A percentile compares a stretch with the other conserved stretches of the same genome.
Conservation (phyloP, 2,888 invertebrate species). For the Deroplatys truncata region DNA sequence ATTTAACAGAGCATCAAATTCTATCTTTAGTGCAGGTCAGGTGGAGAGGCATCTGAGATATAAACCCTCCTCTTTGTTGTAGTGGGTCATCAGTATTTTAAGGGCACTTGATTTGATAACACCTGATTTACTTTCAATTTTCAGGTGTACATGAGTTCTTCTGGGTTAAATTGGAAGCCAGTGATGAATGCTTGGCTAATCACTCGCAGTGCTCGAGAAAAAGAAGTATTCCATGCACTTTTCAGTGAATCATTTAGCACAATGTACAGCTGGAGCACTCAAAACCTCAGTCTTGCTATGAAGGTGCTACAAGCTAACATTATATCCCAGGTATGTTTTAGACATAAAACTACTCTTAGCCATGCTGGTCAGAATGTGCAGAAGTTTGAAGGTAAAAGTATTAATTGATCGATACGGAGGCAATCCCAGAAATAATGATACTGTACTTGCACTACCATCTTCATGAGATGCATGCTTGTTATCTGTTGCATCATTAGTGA, state of each 20-base stretch:
- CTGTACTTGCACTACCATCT: too few species aligned
- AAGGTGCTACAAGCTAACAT: slow-evolving; percentile 87
- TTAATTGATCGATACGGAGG: too few species aligned
- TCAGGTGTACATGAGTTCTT: slow-evolving; percentile 91
- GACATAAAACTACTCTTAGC: background rate
- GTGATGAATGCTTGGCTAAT: slow-evolving; percentile 84
- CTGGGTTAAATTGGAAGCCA: slow-evolving; percentile 89
- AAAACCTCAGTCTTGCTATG: slow-evolving; percentile 79
- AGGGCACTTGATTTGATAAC: too few species aligned
- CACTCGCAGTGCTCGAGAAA: slow-evolving; percentile 52
- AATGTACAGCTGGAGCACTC: slow-evolving; percentile 77
- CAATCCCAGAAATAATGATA: too few species aligned
- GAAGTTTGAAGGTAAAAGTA: background rate
- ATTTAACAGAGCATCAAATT: too few species aligned
- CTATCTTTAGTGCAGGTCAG: too few species aligned
- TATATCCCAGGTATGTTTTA: slow-evolving; percentile 58
- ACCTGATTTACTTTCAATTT: background rate
- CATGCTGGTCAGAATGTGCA: background rate
- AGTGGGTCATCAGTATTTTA: too few species aligned
- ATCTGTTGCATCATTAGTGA: too few species aligned
- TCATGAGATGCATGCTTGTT: too few species aligned
- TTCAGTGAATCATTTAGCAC: slow-evolving; percentile 72
- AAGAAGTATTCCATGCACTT: slow-evolving; percentile 61
- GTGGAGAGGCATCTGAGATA: too few species aligned
- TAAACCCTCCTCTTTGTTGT: too few species aligned